Conservation (phyloP, 2,113 vertebrate genomes). For the Mirza zaza region DNA sequence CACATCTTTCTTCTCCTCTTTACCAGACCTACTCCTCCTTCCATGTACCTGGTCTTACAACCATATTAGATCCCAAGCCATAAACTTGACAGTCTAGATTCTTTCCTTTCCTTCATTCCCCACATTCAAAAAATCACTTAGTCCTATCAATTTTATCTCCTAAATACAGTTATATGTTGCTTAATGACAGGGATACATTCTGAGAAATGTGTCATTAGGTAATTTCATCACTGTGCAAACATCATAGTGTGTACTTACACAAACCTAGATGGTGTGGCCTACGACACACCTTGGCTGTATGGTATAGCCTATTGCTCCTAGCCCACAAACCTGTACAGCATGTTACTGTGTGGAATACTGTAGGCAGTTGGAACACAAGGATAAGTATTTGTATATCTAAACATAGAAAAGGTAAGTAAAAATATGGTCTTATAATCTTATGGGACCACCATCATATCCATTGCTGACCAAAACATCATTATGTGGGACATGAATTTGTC, state of each 20-base stretch:
- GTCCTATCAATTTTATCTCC: not conserved
- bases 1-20: not conserved
- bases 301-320: not conserved
- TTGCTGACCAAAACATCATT: not conserved
- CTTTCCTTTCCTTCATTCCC: not conserved
- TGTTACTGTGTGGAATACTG: not conserved
- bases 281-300: not conserved
- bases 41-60: not conserved
- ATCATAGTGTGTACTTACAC: not conserved
- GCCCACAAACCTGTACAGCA: not conserved
- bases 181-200: not conserved
- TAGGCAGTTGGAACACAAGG: not conserved
- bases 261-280: not conserved
- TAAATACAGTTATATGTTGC: not conserved
- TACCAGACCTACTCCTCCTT: not conserved
- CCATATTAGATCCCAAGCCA: not conserved
- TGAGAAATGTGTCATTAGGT: not conserved
- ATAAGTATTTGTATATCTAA: not conserved
- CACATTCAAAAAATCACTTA: not conserved
- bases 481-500: not conserved
- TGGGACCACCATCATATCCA: not conserved
- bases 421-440: not conserved
- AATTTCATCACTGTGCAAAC: not conserved
- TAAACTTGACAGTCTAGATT: not conserved
- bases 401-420: not conserved